These are phyloP conservation scores for Gymnoscopelus braueri DNA, from an alignment of 2,797 vertebrate genomes.

Conservation along the genomic window DNA sequence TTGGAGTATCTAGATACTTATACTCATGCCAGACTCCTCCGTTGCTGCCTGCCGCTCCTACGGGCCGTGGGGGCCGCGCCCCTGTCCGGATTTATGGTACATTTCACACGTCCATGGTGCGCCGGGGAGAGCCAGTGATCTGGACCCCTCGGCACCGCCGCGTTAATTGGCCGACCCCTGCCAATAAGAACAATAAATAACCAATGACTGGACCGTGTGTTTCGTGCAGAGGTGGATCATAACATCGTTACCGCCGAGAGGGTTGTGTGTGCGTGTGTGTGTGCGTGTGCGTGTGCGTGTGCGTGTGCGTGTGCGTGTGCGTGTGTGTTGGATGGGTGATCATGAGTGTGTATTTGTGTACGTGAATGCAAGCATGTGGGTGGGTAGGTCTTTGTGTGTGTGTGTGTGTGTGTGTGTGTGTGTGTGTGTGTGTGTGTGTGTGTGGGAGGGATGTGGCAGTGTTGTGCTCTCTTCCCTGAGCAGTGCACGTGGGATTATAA, in stretches of 20 bases:
- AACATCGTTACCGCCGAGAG: constrained; percentile 39
- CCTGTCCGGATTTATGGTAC: constrained; percentile 74
- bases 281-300: constrained; percentile 18
- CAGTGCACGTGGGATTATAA: constrained; percentile 27
- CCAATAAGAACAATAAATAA: constrained; percentile 77
- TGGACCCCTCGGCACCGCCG: constrained; percentile 70
- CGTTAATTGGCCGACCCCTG: constrained; percentile 79
- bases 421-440: constrained; percentile 50
- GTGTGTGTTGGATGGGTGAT: constrained; percentile 16
- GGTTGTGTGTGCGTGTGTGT: constrained; percentile 21
- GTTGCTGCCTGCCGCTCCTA: constrained; percentile 42
- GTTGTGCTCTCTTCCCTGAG: constrained; percentile 34
- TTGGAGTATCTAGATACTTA: no score
- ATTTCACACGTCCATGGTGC: constrained; percentile 76
- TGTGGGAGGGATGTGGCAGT: constrained; percentile 52
- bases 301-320: constrained; percentile 7
- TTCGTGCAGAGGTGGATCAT: constrained; percentile 48
- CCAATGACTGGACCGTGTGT: constrained; percentile 67
- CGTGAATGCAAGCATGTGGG: constrained; percentile 3
- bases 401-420: constrained; percentile 55
- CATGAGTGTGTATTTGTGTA: constrained; percentile 5
- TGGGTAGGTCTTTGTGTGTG: constrained; percentile 2
- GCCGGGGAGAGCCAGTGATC: constrained; percentile 68
- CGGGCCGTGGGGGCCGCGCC: constrained; percentile 67
- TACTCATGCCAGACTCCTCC: no score